Evolutionary conservation across 2,113 vertebrate genomes (phyloP).

Genomic region (Gymnobelideus leadbeateri): DNA sequence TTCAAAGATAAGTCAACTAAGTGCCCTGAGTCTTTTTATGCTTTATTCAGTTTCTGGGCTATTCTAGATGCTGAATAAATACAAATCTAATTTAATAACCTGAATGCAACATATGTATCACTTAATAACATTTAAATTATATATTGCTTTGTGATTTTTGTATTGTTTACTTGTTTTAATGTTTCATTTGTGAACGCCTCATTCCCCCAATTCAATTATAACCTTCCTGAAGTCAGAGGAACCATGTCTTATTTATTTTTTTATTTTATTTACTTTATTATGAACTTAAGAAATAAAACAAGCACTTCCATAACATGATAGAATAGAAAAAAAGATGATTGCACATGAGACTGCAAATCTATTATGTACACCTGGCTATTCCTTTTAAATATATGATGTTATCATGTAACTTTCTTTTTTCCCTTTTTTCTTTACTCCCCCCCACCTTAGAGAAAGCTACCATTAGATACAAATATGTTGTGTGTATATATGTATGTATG

Average conservation of each 20-base stretch:
- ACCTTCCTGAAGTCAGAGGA: background rate
- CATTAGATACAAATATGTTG: background rate
- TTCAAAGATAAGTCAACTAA: constrained; percentile 27
- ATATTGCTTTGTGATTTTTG: background rate
- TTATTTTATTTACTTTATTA: background rate
- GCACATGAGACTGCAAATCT: background rate
- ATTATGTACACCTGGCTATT: background rate
- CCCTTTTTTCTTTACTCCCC: background rate
- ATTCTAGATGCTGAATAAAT: constrained; percentile 35
- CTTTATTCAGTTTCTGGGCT: background rate
- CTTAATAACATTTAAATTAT: background rate
- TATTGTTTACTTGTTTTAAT: background rate
- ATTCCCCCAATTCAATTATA: background rate
- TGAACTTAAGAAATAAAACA: background rate
- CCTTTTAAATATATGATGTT: background rate
- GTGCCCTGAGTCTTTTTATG: background rate
- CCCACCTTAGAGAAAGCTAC: background rate
- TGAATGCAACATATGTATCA: background rate
- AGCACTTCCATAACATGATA: background rate
- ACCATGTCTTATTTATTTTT: background rate
- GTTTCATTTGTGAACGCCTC: background rate
- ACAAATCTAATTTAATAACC: background rate
- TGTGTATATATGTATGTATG: no score
- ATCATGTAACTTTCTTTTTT: background rate
- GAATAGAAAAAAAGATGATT: background rate